Conservation (phyloP, 2,113 vertebrate species). For the Xiphias gladius region DNA sequence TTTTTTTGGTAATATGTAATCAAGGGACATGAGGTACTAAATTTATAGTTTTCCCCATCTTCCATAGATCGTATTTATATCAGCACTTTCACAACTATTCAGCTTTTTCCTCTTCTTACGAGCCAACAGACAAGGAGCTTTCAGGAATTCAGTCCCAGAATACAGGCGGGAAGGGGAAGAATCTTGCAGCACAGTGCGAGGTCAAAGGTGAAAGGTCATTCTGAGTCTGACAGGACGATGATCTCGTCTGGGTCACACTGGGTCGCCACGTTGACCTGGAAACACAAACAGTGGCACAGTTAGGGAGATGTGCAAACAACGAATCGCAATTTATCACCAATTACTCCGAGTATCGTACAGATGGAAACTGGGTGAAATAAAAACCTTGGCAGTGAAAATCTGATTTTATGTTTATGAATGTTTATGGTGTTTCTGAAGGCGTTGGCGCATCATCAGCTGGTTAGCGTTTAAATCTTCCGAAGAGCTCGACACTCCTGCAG, state of each 20-base stretch:
- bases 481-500: too few relatives aligned
- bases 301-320: not conserved
- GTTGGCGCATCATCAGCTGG: too few relatives aligned
- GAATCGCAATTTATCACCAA: too few relatives aligned
- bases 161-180: too few relatives aligned
- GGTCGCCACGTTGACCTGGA: constrained; percentile 89
- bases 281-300: not conserved
- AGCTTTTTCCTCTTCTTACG: not conserved
- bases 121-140: not conserved
- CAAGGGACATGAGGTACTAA: not conserved
- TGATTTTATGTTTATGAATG: too few relatives aligned
- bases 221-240: constrained; percentile 91
- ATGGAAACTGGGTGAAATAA: too few relatives aligned
- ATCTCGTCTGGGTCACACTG: constrained; percentile 92
- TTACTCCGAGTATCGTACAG: too few relatives aligned
- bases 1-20: not conserved
- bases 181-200: not conserved
- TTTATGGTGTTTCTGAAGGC: too few relatives aligned
- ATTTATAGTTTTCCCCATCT: not conserved
- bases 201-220: constrained; percentile 74
- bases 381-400: too few relatives aligned
- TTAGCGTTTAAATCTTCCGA: too few relatives aligned
- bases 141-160: not conserved
- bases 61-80: not conserved
- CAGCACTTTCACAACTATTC: not conserved